Base-by-base conservation (phyloP, 1,140 invertebrate genomes). In the Fopius arisanus region DNA sequence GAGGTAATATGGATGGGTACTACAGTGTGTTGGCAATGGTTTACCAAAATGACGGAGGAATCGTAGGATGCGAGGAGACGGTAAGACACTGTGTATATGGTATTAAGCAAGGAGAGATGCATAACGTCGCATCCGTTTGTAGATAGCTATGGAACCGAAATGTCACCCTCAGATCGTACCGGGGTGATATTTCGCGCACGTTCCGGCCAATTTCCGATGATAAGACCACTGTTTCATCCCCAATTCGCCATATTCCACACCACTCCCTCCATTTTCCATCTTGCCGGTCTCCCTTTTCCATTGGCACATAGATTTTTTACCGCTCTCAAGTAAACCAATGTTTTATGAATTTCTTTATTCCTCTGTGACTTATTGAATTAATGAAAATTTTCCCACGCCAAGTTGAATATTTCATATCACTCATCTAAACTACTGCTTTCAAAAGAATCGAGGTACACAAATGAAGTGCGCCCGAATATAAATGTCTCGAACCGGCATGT, bases 151-250 rank as follows among this genome's bases (percentile, higher is more conserved):
- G 29, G 29, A 28, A 12, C 62, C 16, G 4, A 37, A 70, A 37
- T 31, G 21, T n/a, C 29, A 37, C 31, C 51, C 43, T n/a, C 16
- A 70, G 68, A 70, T 70, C 48, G 33, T 59, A 23, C 48, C 51
- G 48, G 51, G 43, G 43, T 70, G 43, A 37, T 37, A 70, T 59
- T 54, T 37, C 29, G 16, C 68, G 21, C 33, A 28, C 51, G 51
- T 70, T 70, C 48, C 48, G 68, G 68, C 48, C 68, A 70, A 70
- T 70, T 70, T 70, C 68, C 68, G 68, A 54, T 70, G 68, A 70
- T 70, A 70, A 70, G 43, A 70, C 31, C 41, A 54, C 43, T 70
- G 62, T 65, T 29, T 65, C 62, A 65, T 65, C 29, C 29, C 62
- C 29, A 65, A 33, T 65, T 16, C 21, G 23, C 4, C 23, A 62